Percentiles rank a stretch among this genome's conserved stretches.
phyloP scores from a whole-genome alignment of 2,113 vertebrate species.

The Anoura caudifer region DNA sequence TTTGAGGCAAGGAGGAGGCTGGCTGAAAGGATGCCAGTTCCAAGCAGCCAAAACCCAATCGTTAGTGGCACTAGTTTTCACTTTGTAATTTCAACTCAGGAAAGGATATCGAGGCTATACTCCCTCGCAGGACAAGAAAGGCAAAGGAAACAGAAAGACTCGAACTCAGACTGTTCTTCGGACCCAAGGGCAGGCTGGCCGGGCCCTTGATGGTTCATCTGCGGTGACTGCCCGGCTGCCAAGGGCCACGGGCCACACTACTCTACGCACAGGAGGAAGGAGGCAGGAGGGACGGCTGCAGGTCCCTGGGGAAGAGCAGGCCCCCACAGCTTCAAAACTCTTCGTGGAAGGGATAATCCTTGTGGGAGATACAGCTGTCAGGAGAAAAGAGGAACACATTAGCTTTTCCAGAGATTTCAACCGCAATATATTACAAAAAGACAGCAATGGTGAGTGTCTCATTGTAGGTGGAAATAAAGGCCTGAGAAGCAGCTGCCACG shows the following conservation, averaged over 20 bases:
- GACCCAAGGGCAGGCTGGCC: neutral
- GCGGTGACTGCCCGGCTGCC: neutral
- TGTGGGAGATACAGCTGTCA: constrained; percentile 56
- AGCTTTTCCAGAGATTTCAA: neutral
- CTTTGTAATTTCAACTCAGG: neutral
- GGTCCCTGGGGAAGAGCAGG: neutral
- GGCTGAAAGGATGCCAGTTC: neutral
- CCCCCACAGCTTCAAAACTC: constrained; percentile 49
- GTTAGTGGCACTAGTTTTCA: constrained; percentile 21
- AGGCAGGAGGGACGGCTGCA: neutral
- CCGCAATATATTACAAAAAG: neutral
- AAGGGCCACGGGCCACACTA: neutral
- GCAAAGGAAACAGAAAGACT: neutral
- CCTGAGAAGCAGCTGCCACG: accelerated
- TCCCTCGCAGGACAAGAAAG: neutral
- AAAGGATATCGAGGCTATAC: neutral
- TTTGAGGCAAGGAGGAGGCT: constrained; percentile 44
- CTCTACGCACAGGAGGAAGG: neutral
- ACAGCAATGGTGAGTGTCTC: neutral
- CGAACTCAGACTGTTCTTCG: neutral
- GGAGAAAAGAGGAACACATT: neutral
- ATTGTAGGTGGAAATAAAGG: accelerated
- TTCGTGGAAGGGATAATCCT: constrained; percentile 55
- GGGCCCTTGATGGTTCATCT: accelerated
- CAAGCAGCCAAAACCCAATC: neutral